Base-by-base conservation (phyloP, 2,113 vertebrate genomes). In the Poeciliopsis prolifica region DNA sequence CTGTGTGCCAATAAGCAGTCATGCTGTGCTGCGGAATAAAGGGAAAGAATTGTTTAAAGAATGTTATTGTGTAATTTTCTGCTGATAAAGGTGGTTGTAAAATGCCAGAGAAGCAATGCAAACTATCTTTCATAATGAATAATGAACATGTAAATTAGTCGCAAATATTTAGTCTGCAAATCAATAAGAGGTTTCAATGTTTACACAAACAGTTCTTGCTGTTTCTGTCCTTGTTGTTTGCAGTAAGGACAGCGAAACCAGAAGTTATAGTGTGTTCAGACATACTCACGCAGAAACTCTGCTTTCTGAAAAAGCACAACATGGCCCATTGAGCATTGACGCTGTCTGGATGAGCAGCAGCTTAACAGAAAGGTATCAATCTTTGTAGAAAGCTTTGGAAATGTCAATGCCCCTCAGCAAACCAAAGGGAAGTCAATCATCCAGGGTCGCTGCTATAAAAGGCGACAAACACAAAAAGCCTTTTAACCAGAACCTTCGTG, bases 351-450 rank as follows among this genome's bases (percentile, higher is more conserved):
- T 48, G 74, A 81, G 80, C 22, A 4, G 62, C 29, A 31, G 79
- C 29, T 88, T 75, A 85, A 82, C 82, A 85, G 80, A 82, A 83
- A 85, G 72, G 81, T 83, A 87, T 91, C 78, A 78, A 68, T 91
- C 86, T 90, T 68, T 83, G 78, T 78, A 79, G 82, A 86, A 84
- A 85, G 85, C 78, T 81, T 84, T 70, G 68, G 74, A 89, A 87
- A 91, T 90, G 87, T 85, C 87, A 91, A 61, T 73, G 83, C 79
- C 83, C 84, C 82, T 88, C 79, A 72, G 80, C 84, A 33, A 65
- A 79, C 85, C 73, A 81, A n/a, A 83, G 83, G 83, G 65, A 85
- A 92, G 90, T 89, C 83, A 86, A 84, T 90, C 89, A 87, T 77
- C 71, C 61, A 14, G 74, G 85, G 82, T 71, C 70, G 70, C 19